Percentiles rank a stretch among this genome's conserved stretches.
Evolutionary conservation across 1,140 invertebrate genomes (phyloP).

Genomic region (Drosophila nikananu): DNA sequence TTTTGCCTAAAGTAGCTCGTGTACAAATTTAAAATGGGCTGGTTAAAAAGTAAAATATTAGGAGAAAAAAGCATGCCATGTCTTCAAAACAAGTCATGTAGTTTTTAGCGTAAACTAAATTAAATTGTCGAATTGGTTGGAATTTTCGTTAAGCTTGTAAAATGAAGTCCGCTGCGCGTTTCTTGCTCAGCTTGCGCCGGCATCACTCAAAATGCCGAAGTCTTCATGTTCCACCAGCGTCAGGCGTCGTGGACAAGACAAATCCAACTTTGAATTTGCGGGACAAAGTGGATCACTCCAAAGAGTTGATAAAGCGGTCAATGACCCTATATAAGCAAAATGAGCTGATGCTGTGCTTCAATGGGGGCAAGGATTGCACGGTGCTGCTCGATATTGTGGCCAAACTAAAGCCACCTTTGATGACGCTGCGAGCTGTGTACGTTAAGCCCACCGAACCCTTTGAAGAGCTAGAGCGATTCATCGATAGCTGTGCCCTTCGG

Average conservation of each 20-base stretch:
- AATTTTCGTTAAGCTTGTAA: not conserved
- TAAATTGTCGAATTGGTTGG: not conserved
- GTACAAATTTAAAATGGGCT: no score
- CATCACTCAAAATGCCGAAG: not conserved
- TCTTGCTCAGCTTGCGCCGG: constrained; percentile 1
- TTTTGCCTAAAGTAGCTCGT: no score
- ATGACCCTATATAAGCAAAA: constrained; percentile 87
- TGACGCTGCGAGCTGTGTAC: constrained; percentile 88
- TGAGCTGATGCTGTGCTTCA: constrained; percentile 95
- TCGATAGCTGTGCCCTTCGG: constrained; percentile 88
- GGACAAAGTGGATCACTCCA: constrained; percentile 17
- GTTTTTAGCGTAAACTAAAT: not conserved
- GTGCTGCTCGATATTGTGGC: constrained; percentile 92
- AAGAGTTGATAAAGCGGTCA: constrained; percentile 23
- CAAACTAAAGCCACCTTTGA: constrained; percentile 12
- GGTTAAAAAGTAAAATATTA: not conserved
- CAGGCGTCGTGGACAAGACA: not conserved
- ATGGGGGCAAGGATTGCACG: constrained; percentile 99
- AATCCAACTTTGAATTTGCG: not conserved
- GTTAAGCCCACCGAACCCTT: constrained; percentile 91
- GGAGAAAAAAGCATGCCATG: not conserved
- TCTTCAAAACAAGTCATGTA: not conserved
- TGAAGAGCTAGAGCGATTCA: constrained; percentile 94
- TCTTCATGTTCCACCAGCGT: not conserved
- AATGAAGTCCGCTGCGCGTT: constrained; percentile 18